Base-by-base conservation (phyloP, 2,888 invertebrate genomes). In the Phrixothrix hirtus region DNA sequence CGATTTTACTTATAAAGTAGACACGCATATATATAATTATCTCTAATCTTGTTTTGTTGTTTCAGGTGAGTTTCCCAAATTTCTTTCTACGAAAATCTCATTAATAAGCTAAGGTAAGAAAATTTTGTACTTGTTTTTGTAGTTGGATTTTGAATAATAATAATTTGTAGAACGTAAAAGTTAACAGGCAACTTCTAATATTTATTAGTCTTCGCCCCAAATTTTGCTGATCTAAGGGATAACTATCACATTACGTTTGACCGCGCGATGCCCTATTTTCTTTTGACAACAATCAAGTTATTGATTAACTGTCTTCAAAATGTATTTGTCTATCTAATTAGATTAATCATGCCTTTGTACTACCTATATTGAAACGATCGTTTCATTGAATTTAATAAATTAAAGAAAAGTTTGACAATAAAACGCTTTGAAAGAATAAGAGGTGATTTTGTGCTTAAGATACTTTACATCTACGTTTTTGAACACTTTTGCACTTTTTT, bases 51-150 rank as follows among this genome's bases (percentile, higher is more conserved):
- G 5, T 38, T 45, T 15, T 37, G 38, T 42, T 46, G 32, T 52
- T 52, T 25, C 41, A 52, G 52, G 52, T 52, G 35, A 47, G 52
- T 46, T 17, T 14, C 27, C 27, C 26, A 12, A 25, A 38, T 38
- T 15, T 38, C 15, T 13, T 13, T 27, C 14, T 25, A 37, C n/a
- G n/a, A n/a, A n/a, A n/a, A n/a, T n/a, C n/a, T 21, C 25, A 10
- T 37, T 21, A 21, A 10, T 12, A 37, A 37, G 12, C 11, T 13
- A 11, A 32, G 46, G 46, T 38, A 46, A 29, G 38, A 21, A 21
- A 45, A 29, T 21, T 37, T 25, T 13, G 25, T 11, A 37, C 14
- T 21, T 25, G 12, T 37, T 21, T 21, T 21, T 21, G 21, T 7
- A 3, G 21, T 21, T 7, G 21, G 7, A 21, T 21, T 21, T 21